Conservation (phyloP, 2,113 vertebrate species). For the Lagenorhynchus albirostris region DNA sequence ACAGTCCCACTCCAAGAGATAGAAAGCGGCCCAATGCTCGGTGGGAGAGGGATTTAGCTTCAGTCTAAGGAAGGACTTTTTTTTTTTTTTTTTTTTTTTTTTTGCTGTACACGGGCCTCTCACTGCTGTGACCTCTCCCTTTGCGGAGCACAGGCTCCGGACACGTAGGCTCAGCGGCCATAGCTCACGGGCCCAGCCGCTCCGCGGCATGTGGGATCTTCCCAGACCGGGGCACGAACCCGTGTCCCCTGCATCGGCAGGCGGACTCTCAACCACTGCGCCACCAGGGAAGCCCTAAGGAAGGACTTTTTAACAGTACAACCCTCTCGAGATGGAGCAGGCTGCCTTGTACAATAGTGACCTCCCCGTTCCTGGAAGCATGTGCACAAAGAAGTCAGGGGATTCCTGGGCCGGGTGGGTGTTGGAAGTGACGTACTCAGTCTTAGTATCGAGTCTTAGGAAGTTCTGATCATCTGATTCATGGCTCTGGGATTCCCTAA, state of each 20-base stretch:
- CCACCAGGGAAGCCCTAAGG: too few species aligned
- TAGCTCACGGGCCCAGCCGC: too few species aligned
- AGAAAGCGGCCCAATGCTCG: neutral
- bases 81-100: too few species aligned
- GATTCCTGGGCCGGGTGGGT: neutral
- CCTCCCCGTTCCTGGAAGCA: neutral
- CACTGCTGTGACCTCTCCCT: too few species aligned
- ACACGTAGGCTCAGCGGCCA: too few species aligned
- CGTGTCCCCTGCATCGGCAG: too few species aligned
- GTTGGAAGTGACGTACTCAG: accelerated
- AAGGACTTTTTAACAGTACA: neutral
- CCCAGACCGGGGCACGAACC: too few species aligned
- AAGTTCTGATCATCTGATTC: neutral
- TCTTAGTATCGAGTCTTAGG: neutral
- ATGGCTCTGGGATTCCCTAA: neutral
- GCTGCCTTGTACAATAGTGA: neutral
- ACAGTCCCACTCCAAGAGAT: neutral
- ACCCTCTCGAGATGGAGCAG: neutral
- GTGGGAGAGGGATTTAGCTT: too few species aligned
- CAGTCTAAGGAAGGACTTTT: neutral
- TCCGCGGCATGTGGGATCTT: accelerated
- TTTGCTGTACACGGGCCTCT: too few species aligned
- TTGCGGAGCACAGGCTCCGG: too few species aligned
- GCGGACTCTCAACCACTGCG: too few species aligned
- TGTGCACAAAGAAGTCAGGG: accelerated